Conservation (phyloP, 2,888 invertebrate species). For the Matsumyia berberina region DNA sequence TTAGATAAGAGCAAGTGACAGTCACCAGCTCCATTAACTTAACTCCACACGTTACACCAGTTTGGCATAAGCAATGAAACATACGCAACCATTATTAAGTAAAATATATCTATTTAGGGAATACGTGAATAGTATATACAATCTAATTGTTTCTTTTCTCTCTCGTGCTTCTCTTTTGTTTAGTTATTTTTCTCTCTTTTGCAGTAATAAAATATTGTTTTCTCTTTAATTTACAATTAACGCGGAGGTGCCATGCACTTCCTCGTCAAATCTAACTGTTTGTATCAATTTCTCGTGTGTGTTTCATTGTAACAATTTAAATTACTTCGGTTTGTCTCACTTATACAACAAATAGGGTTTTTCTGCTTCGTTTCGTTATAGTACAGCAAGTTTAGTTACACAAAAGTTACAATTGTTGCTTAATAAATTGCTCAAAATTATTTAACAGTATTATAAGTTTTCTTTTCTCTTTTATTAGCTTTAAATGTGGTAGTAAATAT, state of each 20-base stretch:
- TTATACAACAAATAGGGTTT: slow-evolving; percentile 16
- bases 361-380: slow-evolving; percentile 2
- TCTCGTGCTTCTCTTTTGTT: slow-evolving; percentile 28
- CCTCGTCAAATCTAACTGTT: slow-evolving; percentile 5
- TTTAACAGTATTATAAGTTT: slow-evolving; percentile 34
- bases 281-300: slow-evolving; percentile 4
- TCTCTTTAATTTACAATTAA: slow-evolving; percentile 34
- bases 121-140: slow-evolving; percentile 62
- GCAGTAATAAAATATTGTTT: slow-evolving; percentile 54
- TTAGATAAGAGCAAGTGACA: no score
- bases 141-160: slow-evolving; percentile 39
- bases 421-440: slow-evolving; percentile 48
- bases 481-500: slow-evolving; percentile 53
- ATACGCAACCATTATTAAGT: slow-evolving; percentile 22
- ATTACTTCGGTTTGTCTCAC: slow-evolving; percentile 27
- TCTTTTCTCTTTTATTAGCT: slow-evolving; percentile 33
- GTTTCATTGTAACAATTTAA: slow-evolving; percentile 37
- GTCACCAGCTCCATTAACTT: no score
- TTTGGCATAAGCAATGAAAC: not conserved
- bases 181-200: slow-evolving; percentile 31
- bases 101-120: slow-evolving; percentile 67
- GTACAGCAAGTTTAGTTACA: slow-evolving; percentile 41
- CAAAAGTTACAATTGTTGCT: slow-evolving; percentile 45
- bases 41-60: not conserved
- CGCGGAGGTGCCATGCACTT: slow-evolving; percentile 11